A percentile compares a stretch with the other conserved stretches of the same genome.
phyloP scores from a whole-genome alignment of 1,140 invertebrate species.

The Microplitis mediator region DNA sequence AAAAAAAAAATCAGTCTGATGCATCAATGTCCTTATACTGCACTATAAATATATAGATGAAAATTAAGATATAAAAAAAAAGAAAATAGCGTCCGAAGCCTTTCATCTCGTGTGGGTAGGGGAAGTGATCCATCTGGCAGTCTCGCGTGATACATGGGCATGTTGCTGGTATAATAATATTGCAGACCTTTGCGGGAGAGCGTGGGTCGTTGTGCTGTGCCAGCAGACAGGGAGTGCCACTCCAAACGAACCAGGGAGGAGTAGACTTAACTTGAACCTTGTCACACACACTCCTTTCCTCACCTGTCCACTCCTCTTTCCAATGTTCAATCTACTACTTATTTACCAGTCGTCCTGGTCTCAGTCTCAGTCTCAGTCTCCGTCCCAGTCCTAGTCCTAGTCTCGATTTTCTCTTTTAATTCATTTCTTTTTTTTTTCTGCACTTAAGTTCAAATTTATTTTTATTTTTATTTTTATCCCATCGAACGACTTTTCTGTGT shows the following conservation, averaged over 20 bases:
- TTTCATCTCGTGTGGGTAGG: slow-evolving; percentile 10
- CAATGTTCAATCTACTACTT: neutral
- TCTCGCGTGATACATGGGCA: slow-evolving; percentile 50
- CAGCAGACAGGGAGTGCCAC: slow-evolving; percentile 57
- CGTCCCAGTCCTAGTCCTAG: neutral
- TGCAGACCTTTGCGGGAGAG: slow-evolving; percentile 21
- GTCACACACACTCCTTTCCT: neutral
- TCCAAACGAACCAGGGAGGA: slow-evolving; percentile 35
- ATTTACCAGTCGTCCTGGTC: neutral
- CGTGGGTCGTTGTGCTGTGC: slow-evolving; percentile 50
- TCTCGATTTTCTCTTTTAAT: neutral
- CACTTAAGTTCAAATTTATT: neutral
- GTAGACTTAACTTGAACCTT: neutral
- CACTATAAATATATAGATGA: too few species aligned
- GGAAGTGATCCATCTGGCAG: slow-evolving; percentile 18
- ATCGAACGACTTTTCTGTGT: neutral
- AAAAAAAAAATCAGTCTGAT: too few species aligned
- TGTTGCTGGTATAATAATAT: slow-evolving; percentile 48
- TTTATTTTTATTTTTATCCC: neutral
- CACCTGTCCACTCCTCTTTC: slow-evolving; percentile 12
- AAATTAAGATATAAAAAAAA: too few species aligned
- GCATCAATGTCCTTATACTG: too few species aligned
- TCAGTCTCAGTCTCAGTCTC: neutral
- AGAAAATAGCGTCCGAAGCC: too few species aligned
- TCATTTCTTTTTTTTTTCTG: neutral